phyloP scores from a whole-genome alignment of 2,113 vertebrate genomes.

The Calidris pygmaea region DNA sequence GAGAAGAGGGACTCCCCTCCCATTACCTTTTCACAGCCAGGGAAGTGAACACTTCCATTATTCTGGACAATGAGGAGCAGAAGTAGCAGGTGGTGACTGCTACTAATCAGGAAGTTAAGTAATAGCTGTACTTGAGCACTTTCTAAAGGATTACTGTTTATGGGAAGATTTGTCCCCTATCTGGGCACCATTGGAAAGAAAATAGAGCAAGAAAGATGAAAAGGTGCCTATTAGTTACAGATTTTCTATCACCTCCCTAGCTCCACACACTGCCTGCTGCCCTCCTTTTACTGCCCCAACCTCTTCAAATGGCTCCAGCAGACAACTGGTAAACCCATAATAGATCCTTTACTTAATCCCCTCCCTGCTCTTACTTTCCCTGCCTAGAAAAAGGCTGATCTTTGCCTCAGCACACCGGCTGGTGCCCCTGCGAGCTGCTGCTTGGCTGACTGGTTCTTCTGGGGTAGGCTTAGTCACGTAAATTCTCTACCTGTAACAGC shows the following conservation, averaged over 20 bases:
- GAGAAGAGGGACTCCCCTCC: conserved; percentile 14
- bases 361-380: neutral
- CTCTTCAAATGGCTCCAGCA: neutral
- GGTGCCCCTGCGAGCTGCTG: neutral
- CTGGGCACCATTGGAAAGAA: neutral
- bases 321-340: neutral
- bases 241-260: neutral
- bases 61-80: conserved; percentile 44
- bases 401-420: neutral
- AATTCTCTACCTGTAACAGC: neutral
- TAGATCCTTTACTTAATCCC: neutral
- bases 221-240: conserved; percentile 15
- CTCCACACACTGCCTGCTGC: neutral
- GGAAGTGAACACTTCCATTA: conserved; percentile 43
- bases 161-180: conserved; percentile 34
- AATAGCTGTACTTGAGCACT: conserved; percentile 26
- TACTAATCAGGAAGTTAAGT: conserved; percentile 50
- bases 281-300: neutral
- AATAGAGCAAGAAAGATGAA: conserved; percentile 13
- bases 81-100: conserved; percentile 60
- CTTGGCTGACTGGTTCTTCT: neutral
- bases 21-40: conserved; percentile 42
- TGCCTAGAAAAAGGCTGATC: neutral
- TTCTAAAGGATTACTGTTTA: conserved; percentile 43
- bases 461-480: neutral